Base-by-base conservation (phyloP, 1,140 invertebrate genomes). In the Bilobella aurantiaca region DNA sequence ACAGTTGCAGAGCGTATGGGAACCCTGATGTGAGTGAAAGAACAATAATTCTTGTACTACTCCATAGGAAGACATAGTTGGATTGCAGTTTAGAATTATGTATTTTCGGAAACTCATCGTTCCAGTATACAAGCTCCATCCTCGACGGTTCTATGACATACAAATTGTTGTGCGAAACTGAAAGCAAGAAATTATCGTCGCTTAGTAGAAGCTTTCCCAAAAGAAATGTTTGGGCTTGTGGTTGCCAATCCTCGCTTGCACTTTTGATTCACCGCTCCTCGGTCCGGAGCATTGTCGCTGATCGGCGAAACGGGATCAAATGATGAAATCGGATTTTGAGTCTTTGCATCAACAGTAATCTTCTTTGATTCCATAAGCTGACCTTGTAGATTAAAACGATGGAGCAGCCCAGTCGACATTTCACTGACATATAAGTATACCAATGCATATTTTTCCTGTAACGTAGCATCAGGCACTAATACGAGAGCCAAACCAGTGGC, bases 21-120 rank as follows among this genome's bases (percentile, higher is more conserved):
- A 53, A 56, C 25, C 69, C 67, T 2, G 37, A 30, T 29, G 66
- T 68, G 23, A 70, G 47, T 0, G 68, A 66, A 1, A 72, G 23
- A 1, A 70, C 62, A n/a, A 68, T 46, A 3, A 69, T 16, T 46
- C 66, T 65, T 1, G 28, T 61, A 30, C 65, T 66, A 46, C 60
- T 31, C 68, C 71, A 69, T 32, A 72, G 53, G 37, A 72, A 72
- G 18, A 68, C 29, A 57, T 72, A 72, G 59, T 72, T 72, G 3
- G 66, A 68, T 3, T 69, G 29, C 5, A 72, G 57, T 34, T 69
- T 68, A 2, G 68, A 12, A 18, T 31, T 61, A 23, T 68, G 37
- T 14, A 72, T 70, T 62, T 58, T 29, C 25, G 60, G 58, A 34
- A 72, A 72, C 23, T 66, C 61, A 5, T 68, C 66, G 46, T 57